Evolutionary conservation across 1,140 invertebrate genomes (phyloP).

Genomic region (Drosophila miranda): DNA sequence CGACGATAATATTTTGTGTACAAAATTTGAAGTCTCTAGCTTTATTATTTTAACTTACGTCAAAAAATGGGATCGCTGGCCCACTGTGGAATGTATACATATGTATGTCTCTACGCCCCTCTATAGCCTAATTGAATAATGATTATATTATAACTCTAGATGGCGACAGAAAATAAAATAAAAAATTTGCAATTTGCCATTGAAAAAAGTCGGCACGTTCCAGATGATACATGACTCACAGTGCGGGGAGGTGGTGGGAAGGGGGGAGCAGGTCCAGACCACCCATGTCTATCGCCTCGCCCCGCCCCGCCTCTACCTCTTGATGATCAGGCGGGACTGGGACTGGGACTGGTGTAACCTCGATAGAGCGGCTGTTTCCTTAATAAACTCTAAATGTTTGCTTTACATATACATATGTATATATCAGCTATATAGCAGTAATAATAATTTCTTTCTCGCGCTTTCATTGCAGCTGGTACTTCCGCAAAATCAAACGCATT

Average conservation of each 20-base stretch:
- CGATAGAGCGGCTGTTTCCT: slow-evolving; percentile 44
- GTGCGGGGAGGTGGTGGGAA: background rate
- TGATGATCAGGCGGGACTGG: too few species aligned
- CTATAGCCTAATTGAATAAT: too few species aligned
- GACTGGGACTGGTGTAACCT: slow-evolving; percentile 28
- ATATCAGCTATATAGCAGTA: slow-evolving; percentile 22
- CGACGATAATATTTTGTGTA: too few species aligned
- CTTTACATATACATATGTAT: slow-evolving; percentile 2
- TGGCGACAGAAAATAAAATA: too few species aligned
- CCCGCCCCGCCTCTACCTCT: background rate
- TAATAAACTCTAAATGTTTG: slow-evolving; percentile 45
- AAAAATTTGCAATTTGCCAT: too few species aligned
- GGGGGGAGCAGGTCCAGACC: background rate
- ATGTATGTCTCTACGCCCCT: too few species aligned
- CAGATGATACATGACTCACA: slow-evolving; percentile 10
- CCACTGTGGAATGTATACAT: too few species aligned
- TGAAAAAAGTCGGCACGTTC: background rate
- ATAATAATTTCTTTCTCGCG: slow-evolving; percentile 39
- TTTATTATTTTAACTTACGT: too few species aligned
- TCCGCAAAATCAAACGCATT: slow-evolving; percentile 99
- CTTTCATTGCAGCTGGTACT: slow-evolving; percentile 95
- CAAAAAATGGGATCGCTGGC: too few species aligned
- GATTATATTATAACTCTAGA: too few species aligned
- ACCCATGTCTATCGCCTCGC: slow-evolving; percentile 20
- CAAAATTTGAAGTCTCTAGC: too few species aligned